Percentiles rank a stretch among this genome's conserved stretches.
Evolutionary conservation across 53 echinoderm and acorn worm species (phyloP).

Genomic region (Actinopyga echinites): DNA sequence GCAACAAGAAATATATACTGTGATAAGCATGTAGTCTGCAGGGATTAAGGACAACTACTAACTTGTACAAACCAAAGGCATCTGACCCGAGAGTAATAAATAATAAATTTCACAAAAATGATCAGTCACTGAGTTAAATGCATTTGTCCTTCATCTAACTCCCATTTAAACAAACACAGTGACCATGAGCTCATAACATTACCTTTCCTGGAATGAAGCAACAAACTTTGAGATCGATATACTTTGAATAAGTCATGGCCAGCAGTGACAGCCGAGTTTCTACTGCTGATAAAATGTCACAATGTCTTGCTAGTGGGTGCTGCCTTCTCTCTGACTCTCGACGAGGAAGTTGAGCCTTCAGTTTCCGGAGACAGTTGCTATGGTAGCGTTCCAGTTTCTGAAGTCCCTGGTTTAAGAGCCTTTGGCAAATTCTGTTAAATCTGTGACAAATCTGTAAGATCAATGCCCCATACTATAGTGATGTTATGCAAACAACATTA

Average conservation of each 20-base stretch:
- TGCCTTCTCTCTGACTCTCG: conserved; percentile 90
- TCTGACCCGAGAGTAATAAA: too few relatives aligned
- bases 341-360: conserved; percentile 84
- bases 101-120: too few relatives aligned
- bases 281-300: conserved; percentile 92
- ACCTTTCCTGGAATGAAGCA: conserved; percentile 99
- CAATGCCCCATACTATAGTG: too few relatives aligned
- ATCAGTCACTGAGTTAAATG: too few relatives aligned
- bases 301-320: conserved; percentile 90
- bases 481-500: too few relatives aligned
- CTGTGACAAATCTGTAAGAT: conserved; percentile 71
- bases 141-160: too few relatives aligned
- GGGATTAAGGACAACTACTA: too few relatives aligned
- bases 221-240: conserved; percentile 86
- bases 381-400: conserved; percentile 79
- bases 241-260: conserved; percentile 97
- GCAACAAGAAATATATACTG: too few relatives aligned
- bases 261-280: conserved; percentile 96
- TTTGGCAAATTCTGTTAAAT: conserved; percentile 81
- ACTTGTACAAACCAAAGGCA: too few relatives aligned
- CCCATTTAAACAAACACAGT: too few relatives aligned
- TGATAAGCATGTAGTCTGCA: too few relatives aligned
- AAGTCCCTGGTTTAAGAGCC: conserved; percentile 83
- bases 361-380: conserved; percentile 69
- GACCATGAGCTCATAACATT: neutral